These are phyloP conservation scores for Malthinus flaveolus DNA, from an alignment of 2,888 invertebrate species.

Conservation along the genomic window DNA sequence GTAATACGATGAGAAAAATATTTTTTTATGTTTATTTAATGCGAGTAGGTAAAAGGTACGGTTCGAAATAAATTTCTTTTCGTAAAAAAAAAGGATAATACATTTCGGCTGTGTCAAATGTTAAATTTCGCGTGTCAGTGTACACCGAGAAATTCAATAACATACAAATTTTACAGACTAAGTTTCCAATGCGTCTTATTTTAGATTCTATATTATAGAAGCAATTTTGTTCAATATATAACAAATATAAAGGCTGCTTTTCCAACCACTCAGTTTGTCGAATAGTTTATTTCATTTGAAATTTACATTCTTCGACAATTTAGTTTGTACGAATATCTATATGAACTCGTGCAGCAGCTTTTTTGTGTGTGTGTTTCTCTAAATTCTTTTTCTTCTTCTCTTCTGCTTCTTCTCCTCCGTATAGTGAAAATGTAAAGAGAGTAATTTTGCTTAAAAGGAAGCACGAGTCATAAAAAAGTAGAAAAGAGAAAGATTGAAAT, in stretches of 20 bases:
- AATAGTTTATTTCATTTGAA: slow-evolving; percentile 24
- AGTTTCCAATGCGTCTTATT: slow-evolving; percentile 13
- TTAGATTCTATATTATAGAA: slow-evolving; percentile 20
- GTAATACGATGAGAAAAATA: too few species aligned
- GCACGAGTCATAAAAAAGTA: neutral
- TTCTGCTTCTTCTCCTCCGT: too few species aligned
- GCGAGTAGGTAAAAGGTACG: too few species aligned
- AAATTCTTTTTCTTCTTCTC: too few species aligned
- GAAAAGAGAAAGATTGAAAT: slow-evolving; percentile 14
- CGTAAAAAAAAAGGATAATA: neutral
- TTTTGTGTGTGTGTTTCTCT: too few species aligned
- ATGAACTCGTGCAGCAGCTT: slow-evolving; percentile 1
- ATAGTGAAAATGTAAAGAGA: neutral
- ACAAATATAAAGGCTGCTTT: slow-evolving; percentile 21
- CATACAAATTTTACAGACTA: slow-evolving; percentile 16
- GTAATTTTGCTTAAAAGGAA: neutral
- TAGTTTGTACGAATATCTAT: slow-evolving; percentile 18
- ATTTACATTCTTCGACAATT: slow-evolving; percentile 21
- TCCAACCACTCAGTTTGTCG: slow-evolving; percentile 20
- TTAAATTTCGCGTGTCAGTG: neutral
- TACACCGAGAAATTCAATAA: slow-evolving; percentile 17
- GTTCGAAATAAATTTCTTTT: too few species aligned
- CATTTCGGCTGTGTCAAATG: neutral
- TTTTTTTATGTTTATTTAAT: too few species aligned
- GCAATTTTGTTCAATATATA: slow-evolving; percentile 22